Percentiles rank a stretch among this genome's conserved stretches.
Conservation (phyloP, 1,140 invertebrate species). For the Calycopis cecrops region DNA sequence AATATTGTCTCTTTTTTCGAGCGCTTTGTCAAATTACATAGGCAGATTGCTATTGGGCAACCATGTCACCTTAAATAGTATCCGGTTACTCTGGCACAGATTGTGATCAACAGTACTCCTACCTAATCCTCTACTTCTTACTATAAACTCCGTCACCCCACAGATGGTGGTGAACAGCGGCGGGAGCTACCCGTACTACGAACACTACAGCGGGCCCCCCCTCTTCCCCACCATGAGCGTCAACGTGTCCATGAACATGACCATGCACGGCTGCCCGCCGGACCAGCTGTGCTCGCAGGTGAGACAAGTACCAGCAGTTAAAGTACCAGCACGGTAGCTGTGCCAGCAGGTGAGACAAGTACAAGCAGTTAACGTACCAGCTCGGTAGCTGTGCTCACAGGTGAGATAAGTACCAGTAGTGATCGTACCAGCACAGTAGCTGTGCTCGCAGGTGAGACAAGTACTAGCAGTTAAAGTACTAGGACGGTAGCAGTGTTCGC, state of each 20-base stretch:
- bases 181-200: constrained; percentile 68
- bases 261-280: constrained; percentile 89
- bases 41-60: too few species aligned
- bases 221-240: constrained; percentile 94
- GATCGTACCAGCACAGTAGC: too few species aligned
- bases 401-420: too few species aligned
- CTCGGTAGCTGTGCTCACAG: too few species aligned
- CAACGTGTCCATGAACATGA: constrained; percentile 98
- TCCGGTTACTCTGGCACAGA: too few species aligned
- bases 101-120: too few species aligned
- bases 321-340: constrained; percentile 35
- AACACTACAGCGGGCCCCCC: constrained; percentile 75
- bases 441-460: constrained; percentile 79
- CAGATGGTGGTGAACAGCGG: constrained; percentile 69
- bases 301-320: too few species aligned
- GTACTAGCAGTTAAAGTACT: neutral
- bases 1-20: too few species aligned
- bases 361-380: too few species aligned
- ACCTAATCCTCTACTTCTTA: too few species aligned
- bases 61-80: too few species aligned
- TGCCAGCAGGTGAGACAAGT: constrained; percentile 79
- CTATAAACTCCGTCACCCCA: neutral
- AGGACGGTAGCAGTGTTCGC: constrained; percentile 75
- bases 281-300: constrained; percentile 79
- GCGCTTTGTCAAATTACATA: too few species aligned